Conservation (phyloP, 2,113 vertebrate genomes). For the Nestor notabilis region DNA sequence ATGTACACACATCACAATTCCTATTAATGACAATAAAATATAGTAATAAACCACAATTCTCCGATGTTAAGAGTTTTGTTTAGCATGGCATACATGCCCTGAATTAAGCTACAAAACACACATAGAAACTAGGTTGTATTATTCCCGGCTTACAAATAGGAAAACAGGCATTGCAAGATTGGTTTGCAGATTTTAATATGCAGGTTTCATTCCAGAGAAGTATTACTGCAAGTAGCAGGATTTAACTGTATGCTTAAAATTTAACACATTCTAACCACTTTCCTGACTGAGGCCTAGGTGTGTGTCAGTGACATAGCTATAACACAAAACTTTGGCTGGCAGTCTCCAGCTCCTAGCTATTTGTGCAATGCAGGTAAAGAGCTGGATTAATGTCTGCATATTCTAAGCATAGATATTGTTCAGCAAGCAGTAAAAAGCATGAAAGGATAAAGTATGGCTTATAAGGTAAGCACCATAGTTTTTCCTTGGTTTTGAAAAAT, state of each 20-base stretch:
- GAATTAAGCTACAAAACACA: neutral
- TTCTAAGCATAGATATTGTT: neutral
- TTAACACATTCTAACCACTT: neutral
- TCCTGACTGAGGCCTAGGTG: neutral
- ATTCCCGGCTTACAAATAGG: neutral
- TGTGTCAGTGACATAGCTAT: neutral
- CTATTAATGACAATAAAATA: neutral
- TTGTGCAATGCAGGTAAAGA: neutral
- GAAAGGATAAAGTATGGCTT: constrained; percentile 23
- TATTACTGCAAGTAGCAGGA: neutral
- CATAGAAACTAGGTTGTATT: neutral
- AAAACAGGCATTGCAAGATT: neutral
- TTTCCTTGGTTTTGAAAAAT: constrained; percentile 34
- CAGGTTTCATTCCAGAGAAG: neutral
- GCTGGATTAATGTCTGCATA: neutral
- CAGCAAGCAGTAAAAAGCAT: constrained; percentile 14
- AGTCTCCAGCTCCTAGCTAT: neutral
- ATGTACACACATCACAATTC: neutral
- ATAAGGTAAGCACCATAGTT: neutral
- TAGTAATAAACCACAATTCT: neutral
- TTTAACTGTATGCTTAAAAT: neutral
- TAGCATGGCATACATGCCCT: neutral
- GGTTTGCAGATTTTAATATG: neutral
- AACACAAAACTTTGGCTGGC: neutral
- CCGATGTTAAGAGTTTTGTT: neutral